A percentile compares a stretch with the other conserved stretches of the same genome.
Evolutionary conservation across 2,113 vertebrate species (phyloP).

Genomic region (Antennarius striatus): DNA sequence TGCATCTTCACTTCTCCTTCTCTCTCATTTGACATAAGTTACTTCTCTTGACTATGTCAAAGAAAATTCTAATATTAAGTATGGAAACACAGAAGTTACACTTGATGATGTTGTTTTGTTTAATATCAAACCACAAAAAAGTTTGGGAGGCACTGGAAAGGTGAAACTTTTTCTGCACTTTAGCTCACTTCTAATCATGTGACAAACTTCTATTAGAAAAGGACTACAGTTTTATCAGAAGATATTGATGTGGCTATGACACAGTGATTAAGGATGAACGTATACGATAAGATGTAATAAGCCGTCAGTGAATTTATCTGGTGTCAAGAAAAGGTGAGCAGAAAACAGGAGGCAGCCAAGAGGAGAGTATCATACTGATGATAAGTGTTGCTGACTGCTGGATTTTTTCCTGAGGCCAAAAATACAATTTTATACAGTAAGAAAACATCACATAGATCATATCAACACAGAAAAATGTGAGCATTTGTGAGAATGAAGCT

Average conservation of each 20-base stretch:
- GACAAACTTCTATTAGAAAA: constrained; percentile 42
- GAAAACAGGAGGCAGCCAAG: constrained; percentile 18
- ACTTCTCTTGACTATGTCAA: too few species aligned
- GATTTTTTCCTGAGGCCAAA: constrained; percentile 21
- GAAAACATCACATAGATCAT: too few species aligned
- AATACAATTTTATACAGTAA: constrained; percentile 12
- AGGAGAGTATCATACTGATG: constrained; percentile 19
- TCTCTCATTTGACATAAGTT: too few species aligned
- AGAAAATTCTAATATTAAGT: too few species aligned
- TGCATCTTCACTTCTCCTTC: too few species aligned
- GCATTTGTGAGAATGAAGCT: background rate
- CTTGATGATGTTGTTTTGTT: too few species aligned
- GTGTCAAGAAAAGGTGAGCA: constrained; percentile 50
- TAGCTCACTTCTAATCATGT: constrained; percentile 47
- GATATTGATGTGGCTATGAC: constrained; percentile 45
- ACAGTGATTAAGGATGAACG: constrained; percentile 54
- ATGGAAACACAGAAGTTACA: too few species aligned
- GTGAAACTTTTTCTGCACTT: constrained; percentile 18
- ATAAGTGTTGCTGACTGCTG: constrained; percentile 41
- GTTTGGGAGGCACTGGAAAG: constrained; percentile 15
- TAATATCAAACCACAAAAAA: background rate
- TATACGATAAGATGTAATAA: constrained; percentile 62
- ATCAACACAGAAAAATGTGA: too few species aligned
- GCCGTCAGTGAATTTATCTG: constrained; percentile 60
- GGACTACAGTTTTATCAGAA: constrained; percentile 26